Percentiles rank a stretch among this genome's conserved stretches.
Conservation (phyloP, 2,797 vertebrate species). For the Cephalopachus bancanus region DNA sequence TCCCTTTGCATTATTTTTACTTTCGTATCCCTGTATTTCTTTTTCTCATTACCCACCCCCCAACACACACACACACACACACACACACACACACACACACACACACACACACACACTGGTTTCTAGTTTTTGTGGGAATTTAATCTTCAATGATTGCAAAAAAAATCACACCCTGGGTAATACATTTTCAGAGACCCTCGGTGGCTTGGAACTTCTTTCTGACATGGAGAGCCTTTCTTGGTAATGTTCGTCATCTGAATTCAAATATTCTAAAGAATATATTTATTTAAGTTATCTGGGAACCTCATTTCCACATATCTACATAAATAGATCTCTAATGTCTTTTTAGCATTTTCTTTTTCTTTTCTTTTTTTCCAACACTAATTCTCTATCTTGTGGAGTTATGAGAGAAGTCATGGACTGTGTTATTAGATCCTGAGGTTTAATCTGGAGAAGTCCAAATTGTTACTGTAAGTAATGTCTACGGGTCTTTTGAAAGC, state of each 20-base stretch:
- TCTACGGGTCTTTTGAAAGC: conserved; percentile 65
- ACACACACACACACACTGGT: background rate
- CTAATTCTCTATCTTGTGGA: background rate
- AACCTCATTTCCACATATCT: conserved; percentile 45
- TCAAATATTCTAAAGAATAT: conserved; percentile 1
- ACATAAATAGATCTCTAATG: conserved; percentile 34
- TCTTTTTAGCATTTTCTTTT: background rate
- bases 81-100: too few species aligned
- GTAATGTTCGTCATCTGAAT: background rate
- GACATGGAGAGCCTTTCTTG: background rate
- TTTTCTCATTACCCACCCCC: background rate
- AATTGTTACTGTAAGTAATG: conserved; percentile 66
- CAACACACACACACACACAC: too few species aligned
- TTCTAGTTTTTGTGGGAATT: conserved; percentile 6
- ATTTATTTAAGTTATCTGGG: background rate
- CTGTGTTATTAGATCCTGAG: conserved; percentile 2
- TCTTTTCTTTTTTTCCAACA: background rate
- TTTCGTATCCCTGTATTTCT: background rate
- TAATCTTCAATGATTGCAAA: background rate
- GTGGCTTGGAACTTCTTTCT: conserved; percentile 5
- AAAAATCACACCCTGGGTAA: background rate
- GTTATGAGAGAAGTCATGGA: background rate
- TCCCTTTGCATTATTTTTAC: background rate
- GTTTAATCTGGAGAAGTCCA: conserved; percentile 52
- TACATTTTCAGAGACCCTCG: background rate